phyloP scores from a whole-genome alignment of 2,797 vertebrate genomes.

The Vireo griseus region DNA sequence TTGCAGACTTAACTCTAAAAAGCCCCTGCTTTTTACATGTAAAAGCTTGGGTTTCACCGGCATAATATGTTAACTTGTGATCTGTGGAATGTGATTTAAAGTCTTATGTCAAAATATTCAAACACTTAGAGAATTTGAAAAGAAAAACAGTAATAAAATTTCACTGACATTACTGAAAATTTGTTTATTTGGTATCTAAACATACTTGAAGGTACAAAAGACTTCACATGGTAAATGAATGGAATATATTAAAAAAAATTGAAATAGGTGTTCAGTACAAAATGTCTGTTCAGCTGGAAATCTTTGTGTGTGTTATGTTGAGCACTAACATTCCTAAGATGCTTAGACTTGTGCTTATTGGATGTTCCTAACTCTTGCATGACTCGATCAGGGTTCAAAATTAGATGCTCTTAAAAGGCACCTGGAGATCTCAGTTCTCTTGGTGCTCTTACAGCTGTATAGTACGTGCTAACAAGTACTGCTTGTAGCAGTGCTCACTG shows the following conservation, averaged over 20 bases:
- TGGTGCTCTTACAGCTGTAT: not conserved
- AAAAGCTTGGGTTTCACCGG: not conserved
- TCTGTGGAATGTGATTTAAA: not conserved
- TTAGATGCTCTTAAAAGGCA: not conserved
- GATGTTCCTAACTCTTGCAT: not conserved
- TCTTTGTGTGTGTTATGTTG: not conserved
- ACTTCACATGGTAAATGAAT: not conserved
- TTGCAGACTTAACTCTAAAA: not conserved
- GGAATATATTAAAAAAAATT: not conserved
- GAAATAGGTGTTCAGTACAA: not conserved
- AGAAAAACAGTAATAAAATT: not conserved
- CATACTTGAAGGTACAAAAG: not conserved
- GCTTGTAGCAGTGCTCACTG: not conserved
- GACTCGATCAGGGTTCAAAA: not conserved
- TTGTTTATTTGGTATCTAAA: not conserved
- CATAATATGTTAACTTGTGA: not conserved
- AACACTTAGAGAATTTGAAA: not conserved
- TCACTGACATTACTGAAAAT: not conserved
- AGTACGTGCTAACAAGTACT: not conserved
- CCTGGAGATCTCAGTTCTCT: not conserved
- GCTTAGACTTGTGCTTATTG: not conserved
- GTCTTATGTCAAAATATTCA: not conserved
- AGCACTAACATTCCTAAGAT: not conserved
- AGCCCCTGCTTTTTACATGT: not conserved
- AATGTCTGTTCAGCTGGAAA: not conserved